Evolutionary conservation across 2,888 invertebrate species (phyloP).

Genomic region (Drosophila aldrichi): DNA sequence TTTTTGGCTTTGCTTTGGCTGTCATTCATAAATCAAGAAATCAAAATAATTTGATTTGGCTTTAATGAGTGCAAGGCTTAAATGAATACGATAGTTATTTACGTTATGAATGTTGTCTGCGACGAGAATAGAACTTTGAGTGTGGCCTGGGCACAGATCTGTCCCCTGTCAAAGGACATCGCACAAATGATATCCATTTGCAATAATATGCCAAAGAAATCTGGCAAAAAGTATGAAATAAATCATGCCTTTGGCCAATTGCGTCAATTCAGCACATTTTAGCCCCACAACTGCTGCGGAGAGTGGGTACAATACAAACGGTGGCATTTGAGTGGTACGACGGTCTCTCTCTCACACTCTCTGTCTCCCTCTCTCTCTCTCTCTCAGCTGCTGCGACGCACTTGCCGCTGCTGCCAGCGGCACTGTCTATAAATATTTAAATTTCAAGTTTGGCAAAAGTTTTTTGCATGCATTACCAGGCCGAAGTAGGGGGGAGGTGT

Average conservation of each 20-base stretch:
- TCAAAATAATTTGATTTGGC: constrained; percentile 1
- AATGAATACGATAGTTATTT: neutral
- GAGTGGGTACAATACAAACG: constrained; percentile 24
- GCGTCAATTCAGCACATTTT: constrained; percentile 81
- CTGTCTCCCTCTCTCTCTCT: neutral
- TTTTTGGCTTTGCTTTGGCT: neutral
- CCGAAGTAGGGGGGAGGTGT: constrained; percentile 20
- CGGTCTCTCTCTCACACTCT: neutral
- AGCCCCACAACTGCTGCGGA: neutral
- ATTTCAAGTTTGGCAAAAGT: constrained; percentile 81
- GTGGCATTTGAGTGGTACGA: constrained; percentile 22
- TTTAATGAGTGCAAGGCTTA: neutral
- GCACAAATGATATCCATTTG: constrained; percentile 53
- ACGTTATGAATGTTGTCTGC: neutral
- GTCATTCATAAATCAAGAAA: neutral
- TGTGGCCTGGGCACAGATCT: neutral
- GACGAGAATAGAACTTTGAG: neutral
- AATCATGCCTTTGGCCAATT: constrained; percentile 84
- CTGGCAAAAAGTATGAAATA: constrained; percentile 71
- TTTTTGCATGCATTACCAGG: constrained; percentile 79
- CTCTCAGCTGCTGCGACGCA: constrained; percentile 35
- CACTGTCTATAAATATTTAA: constrained; percentile 81
- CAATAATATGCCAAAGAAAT: constrained; percentile 28
- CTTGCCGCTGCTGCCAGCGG: constrained; percentile 67
- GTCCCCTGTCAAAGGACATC: constrained; percentile 15